Evolutionary conservation across 2,113 vertebrate genomes (phyloP).

Genomic region (Halichoerus grypus): DNA sequence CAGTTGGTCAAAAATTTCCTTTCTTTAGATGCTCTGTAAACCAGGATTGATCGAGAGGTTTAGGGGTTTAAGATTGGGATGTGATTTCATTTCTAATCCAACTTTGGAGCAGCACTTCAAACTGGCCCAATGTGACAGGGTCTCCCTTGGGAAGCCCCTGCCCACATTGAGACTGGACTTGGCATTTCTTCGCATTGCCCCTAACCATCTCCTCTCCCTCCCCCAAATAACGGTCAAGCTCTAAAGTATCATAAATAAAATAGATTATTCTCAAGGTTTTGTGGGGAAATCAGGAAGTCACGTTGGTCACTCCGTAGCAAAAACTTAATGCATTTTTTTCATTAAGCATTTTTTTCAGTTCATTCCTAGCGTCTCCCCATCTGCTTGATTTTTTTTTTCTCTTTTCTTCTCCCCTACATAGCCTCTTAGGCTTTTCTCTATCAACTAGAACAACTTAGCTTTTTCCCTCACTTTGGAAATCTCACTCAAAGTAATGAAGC

Average conservation of each 20-base stretch:
- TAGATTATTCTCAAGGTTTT: neutral
- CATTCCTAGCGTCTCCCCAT: neutral
- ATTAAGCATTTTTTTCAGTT: neutral
- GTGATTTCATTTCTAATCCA: slow-evolving; percentile 66
- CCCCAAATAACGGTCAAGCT: neutral
- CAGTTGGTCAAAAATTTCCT: slow-evolving; percentile 78
- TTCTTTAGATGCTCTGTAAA: slow-evolving; percentile 75
- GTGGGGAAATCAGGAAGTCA: neutral
- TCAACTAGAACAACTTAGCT: neutral
- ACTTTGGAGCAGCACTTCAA: neutral
- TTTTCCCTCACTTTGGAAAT: neutral
- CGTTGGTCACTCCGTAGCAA: neutral
- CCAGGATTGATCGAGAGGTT: slow-evolving; percentile 37
- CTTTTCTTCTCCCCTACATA: neutral
- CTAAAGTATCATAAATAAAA: neutral
- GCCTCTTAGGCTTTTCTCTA: neutral
- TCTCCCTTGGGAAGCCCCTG: neutral
- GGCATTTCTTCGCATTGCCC: neutral
- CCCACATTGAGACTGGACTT: neutral
- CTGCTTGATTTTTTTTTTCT: neutral
- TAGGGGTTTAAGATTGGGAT: slow-evolving; percentile 39
- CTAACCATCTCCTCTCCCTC: neutral
- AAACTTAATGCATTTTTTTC: neutral
- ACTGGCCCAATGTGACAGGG: neutral
- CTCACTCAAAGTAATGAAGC: neutral